These are phyloP conservation scores for Syngnathus floridae DNA, from an alignment of 2,113 vertebrate genomes.

Conservation along the genomic window DNA sequence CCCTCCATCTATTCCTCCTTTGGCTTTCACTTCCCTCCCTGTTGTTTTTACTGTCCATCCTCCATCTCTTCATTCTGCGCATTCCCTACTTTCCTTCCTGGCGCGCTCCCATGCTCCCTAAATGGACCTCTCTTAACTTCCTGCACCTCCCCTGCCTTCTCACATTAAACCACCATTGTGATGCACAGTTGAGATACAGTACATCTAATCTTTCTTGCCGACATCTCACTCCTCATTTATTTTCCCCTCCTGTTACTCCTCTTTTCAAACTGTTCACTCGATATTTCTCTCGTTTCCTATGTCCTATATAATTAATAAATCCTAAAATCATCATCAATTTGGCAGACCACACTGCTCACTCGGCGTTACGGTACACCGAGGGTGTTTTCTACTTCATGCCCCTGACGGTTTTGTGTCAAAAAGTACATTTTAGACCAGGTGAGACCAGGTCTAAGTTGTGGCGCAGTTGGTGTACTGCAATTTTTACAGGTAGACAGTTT, in stretches of 20 bases:
- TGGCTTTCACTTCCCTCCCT: conserved; percentile 17
- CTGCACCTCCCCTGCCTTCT: not conserved
- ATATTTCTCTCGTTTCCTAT: not conserved
- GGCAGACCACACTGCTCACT: too few species aligned
- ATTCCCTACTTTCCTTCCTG: conserved; percentile 1
- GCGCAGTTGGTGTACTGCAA: too few species aligned
- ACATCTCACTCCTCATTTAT: not conserved
- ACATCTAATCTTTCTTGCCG: not conserved
- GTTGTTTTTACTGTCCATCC: not conserved
- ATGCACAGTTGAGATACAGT: not conserved
- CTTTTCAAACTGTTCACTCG: too few species aligned
- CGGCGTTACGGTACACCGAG: too few species aligned
- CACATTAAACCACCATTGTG: not conserved
- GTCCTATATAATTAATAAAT: too few species aligned
- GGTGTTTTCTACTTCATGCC: too few species aligned
- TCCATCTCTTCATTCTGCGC: not conserved
- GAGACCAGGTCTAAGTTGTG: too few species aligned
- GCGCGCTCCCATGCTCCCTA: conserved; percentile 4
- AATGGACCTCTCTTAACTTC: not conserved
- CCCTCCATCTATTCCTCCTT: conserved; percentile 5
- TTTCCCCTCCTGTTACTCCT: not conserved
- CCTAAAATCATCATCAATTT: too few species aligned
- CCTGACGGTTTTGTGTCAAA: too few species aligned
- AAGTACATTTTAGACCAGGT: too few species aligned
- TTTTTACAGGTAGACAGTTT: too few species aligned